Evolutionary conservation across 2,113 vertebrate species (phyloP), one percentile per base, ranked within the genome.

Genomic region (Forbesichthys agassizii): DNA sequence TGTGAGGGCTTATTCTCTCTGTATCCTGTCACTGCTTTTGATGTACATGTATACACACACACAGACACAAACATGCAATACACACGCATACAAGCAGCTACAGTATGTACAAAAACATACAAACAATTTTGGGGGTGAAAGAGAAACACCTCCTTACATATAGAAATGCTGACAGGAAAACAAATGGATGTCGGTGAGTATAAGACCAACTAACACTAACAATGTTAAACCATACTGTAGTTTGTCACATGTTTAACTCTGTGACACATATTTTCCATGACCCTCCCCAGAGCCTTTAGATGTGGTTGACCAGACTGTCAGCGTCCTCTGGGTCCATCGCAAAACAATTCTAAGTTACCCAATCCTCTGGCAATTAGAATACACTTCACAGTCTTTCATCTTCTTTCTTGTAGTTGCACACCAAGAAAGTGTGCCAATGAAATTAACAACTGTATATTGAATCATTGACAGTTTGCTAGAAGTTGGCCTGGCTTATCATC

Each of bases 241-340:
- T 74, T 73, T 61, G 60, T 33, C 61, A 69, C 4, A 6, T 42
- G 61, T 52, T 64, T 69, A 74, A n/a, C 48, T 61, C n/a, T 3
- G 73, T 88, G 88, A 91, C 75, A 72, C 74, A 71, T 71, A 66
- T 75, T 85, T 86, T 84, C 84, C 75, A 69, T 75, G 69, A 75
- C 67, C 80, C 36, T 63, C 47, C 42, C 56, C 61, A 71, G 46
- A 62, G 54, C 58, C 48, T 62, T 72, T 48, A 72, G 58, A 80
- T 73, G 71, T 74, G 84, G 69, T 70, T 4, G 57, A 69, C 33
- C 52, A 73, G 54, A 52, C 57, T 72, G 51, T 46, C 18, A 33
- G 33, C 49, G 5, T 11, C 0, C 60, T 66, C 55, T 3, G 33
- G 5, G 3, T 68, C 51, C 18, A 73, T 63, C 62, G 64, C 56